Conservation (phyloP, 2,113 vertebrate species). For the Cynoglossus semilaevis region DNA sequence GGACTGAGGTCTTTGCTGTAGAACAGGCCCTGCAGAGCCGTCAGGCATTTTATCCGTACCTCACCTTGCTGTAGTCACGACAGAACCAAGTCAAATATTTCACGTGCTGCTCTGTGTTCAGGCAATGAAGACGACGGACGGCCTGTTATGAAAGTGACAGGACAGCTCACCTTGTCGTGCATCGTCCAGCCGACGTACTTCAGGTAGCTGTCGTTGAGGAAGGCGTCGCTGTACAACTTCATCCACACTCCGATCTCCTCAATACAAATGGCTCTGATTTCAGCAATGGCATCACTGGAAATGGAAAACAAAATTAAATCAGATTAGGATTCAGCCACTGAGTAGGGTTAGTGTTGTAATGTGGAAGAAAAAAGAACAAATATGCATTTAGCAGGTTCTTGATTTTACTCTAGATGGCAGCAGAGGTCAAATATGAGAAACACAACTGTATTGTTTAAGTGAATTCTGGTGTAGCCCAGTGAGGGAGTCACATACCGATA, state of each 20-base stretch:
- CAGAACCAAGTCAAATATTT: background rate
- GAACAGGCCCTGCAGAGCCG: constrained; percentile 92
- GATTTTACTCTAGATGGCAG: constrained; percentile 48
- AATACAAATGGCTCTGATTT: constrained; percentile 86
- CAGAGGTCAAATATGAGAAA: background rate
- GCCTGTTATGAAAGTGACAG: constrained; percentile 79
- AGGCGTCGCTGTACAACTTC: constrained; percentile 92
- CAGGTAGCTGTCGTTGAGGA: constrained; percentile 97
- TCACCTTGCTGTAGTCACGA: constrained; percentile 86
- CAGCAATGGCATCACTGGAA: constrained; percentile 57
- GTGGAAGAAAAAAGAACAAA: background rate
- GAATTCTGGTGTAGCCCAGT: background rate
- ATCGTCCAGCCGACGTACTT: constrained; percentile 95
- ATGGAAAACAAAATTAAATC: constrained; percentile 18
- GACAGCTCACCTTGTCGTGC: constrained; percentile 69
- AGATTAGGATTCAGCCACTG: constrained; percentile 80
- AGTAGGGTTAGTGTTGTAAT: constrained; percentile 25
- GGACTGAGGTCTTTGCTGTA: constrained; percentile 92
- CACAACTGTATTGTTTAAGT: background rate
- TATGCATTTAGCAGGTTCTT: background rate
- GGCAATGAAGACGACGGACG: constrained; percentile 33
- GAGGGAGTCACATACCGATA: constrained; percentile 80
- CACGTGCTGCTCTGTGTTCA: background rate
- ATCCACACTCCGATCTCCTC: constrained; percentile 85
- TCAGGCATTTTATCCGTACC: constrained; percentile 94